Evolutionary conservation across 2,888 invertebrate species (phyloP), one percentile per base, ranked within the genome.

Genomic region (Vesta saturnalis): DNA sequence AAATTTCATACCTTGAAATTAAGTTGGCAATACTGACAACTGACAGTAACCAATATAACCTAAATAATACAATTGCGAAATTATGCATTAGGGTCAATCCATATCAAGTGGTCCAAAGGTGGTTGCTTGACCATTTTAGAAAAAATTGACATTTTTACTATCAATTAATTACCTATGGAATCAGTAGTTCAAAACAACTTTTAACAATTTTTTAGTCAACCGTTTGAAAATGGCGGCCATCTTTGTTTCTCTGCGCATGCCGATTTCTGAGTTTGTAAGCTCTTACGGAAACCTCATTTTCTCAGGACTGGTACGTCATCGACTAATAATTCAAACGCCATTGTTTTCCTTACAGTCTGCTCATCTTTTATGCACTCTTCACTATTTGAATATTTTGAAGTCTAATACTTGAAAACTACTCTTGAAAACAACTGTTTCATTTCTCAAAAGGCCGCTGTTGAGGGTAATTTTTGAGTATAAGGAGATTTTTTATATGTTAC

Each of bases 161-260:
- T 43, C 43, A 43, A 43, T n/a, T n/a, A n/a, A n/a, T 43, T 43
- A 43, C n/a, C 43, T 43, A 14, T 43, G 43, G 43, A 43, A 43
- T 43, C 43, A 43, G 43, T 43, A 43, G 43, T 10, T 43, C 14
- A 43, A 43, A 43, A 43, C 43, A 43, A 5, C 10, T 43, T 43
- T 8, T 3, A 43, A 10, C 2, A 43, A 43, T n/a, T 5, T 43
- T 43, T 43, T 5, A 43, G 23, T 3, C 23, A 5, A 23, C 23
- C 23, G 23, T 8, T 23, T 23, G 23, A 23, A 23, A 23, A 23
- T 23, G 23, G 23, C 23, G 23, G 3, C 23, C 23, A 23, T 23
- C 8, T 23, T 23, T 23, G 23, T 23, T 23, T 23, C 23, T 23
- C 23, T n/a, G n/a, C n/a, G n/a, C n/a, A 30, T n/a, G 12, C 43